Evolutionary conservation across 1,140 invertebrate genomes (phyloP).

Genomic region (Papilio machaon): DNA sequence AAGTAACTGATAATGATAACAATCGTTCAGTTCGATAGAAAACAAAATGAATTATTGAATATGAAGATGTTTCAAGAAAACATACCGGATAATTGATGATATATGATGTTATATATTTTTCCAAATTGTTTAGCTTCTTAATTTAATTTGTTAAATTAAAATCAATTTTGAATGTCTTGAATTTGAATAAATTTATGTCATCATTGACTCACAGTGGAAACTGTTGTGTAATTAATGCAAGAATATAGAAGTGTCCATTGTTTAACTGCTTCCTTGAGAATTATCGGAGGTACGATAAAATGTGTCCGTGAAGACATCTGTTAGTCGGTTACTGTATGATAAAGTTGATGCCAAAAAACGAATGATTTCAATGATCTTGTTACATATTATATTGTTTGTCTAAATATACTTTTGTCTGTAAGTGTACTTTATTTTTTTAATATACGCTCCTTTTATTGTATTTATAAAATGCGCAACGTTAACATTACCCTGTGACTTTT

Average conservation of each 20-base stretch:
- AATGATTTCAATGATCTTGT: not conserved
- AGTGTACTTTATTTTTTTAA: no score
- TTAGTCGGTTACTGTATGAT: conserved; percentile 11
- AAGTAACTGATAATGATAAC: no score
- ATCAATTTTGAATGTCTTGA: not conserved
- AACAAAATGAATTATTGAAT: no score
- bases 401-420: no score
- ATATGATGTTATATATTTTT: no score
- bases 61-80: no score
- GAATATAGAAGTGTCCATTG: conserved; percentile 39
- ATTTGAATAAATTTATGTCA: not conserved
- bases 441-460: not conserved
- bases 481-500: not conserved
- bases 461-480: not conserved
- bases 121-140: no score
- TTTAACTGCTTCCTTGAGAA: conserved; percentile 43
- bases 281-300: conserved; percentile 52
- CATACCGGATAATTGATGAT: no score
- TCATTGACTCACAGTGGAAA: conserved; percentile 7
- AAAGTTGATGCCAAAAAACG: not conserved
- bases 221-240: not conserved
- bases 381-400: not conserved
- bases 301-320: conserved; percentile 60
- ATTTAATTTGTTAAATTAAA: not conserved
- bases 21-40: no score